Base-by-base conservation (phyloP, 2,797 vertebrate species). In the Squalus acanthias region DNA sequence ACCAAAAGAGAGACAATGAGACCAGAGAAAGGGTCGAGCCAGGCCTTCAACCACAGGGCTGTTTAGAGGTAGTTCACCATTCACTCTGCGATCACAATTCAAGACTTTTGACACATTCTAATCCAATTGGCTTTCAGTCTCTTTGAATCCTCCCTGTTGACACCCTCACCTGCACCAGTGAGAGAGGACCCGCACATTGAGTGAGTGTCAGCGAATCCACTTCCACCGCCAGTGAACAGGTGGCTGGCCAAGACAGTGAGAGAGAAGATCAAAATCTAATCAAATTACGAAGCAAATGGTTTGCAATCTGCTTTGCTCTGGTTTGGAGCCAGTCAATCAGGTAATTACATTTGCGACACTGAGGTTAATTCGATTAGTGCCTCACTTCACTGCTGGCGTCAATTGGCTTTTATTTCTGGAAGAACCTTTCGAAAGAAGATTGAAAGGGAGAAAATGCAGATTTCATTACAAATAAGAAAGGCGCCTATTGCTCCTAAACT, bases 231-330 rank as follows among this genome's bases (percentile, higher is more conserved):
- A 33, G 70, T 12, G 33, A 74, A 72, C 94, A 95, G 94, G 94
- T 95, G 94, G 94, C 50, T 50, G 24, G 67, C 69, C 46, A 29
- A 74, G 50, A 74, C 50, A 7, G 10, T 15, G 50, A 57, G 46
- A 95, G 26, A 53, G 26, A 33, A 72, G 50, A 72, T 29, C 92
- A 94, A 69, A 94, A 70, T 53, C 69, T 72, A 95, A 95, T 74
- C 94, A 57, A 74, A 95, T 95, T 95, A 72, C 26, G 10, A 72
- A 72, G 46, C 70, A 76, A 95, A 95, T 72, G 94, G 94, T 95
- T 95, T 57, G 46, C 70, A 95, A 95, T 95, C 94, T 76, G 94
- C 69, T 74, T n/a, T 46, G 0, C 24, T 57, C 94, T 95, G 67
- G 39, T 74, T 29, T 57, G 69, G 13, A 72, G 70, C 69, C 33